Evolutionary conservation across 2,113 vertebrate genomes (phyloP).

Genomic region (Phylloscopus trochilus): DNA sequence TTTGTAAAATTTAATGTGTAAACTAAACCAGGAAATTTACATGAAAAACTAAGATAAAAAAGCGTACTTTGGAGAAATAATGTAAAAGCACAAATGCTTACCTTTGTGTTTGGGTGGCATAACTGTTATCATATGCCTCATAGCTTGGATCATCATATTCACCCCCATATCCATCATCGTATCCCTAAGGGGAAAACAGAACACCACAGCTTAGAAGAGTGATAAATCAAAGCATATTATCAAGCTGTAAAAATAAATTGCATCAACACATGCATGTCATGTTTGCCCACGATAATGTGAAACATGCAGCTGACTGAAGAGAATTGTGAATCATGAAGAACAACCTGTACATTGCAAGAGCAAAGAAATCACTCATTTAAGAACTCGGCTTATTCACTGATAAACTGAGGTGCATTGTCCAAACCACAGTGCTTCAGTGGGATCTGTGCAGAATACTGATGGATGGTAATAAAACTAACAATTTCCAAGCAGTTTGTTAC

Average conservation of each 20-base stretch:
- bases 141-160: slow-evolving; percentile 95
- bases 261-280: neutral
- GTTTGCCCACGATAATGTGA: neutral
- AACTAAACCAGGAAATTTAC: neutral
- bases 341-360: neutral
- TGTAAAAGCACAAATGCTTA: slow-evolving; percentile 51
- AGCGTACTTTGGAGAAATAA: neutral
- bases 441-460: slow-evolving; percentile 56
- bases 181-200: slow-evolving; percentile 76
- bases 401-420: neutral
- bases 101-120: slow-evolving; percentile 91
- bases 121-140: slow-evolving; percentile 89
- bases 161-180: slow-evolving; percentile 92
- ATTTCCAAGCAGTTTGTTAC: slow-evolving; percentile 51
- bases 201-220: neutral
- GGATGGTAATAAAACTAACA: slow-evolving; percentile 21
- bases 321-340: neutral
- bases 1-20: neutral
- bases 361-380: slow-evolving; percentile 45
- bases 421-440: neutral
- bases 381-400: slow-evolving; percentile 37
- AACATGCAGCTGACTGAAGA: neutral
- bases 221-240: neutral
- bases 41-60: neutral
- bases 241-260: neutral